These are phyloP conservation scores for Stenurella melanura DNA, from an alignment of 2,888 invertebrate species.

Conservation along the genomic window DNA sequence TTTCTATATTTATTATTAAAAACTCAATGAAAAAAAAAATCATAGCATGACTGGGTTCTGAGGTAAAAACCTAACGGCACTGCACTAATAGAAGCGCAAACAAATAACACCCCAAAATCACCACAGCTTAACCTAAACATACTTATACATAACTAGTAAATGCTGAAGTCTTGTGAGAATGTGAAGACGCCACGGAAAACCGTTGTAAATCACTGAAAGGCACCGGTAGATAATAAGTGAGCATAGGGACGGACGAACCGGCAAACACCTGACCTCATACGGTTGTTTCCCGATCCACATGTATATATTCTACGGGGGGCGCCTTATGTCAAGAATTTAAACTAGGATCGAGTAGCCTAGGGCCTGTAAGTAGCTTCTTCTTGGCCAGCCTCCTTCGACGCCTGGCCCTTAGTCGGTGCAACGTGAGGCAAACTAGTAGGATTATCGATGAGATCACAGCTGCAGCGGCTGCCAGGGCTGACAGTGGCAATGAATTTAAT, in stretches of 20 bases:
- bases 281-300: conserved; percentile 94
- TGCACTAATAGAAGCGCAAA: not conserved
- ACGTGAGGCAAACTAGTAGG: conserved; percentile 77
- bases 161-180: conserved; percentile 17
- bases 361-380: conserved; percentile 76
- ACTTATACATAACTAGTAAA: conserved; percentile 19
- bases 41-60: too few species aligned
- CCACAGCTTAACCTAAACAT: conserved; percentile 1
- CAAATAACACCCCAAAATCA: not conserved
- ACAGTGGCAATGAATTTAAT: conserved; percentile 75
- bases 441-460: conserved; percentile 77
- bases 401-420: conserved; percentile 76
- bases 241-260: conserved; percentile 71
- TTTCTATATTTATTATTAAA: too few species aligned
- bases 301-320: conserved; percentile 94
- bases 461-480: conserved; percentile 77
- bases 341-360: conserved; percentile 80
- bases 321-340: conserved; percentile 91
- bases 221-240: conserved; percentile 72
- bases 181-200: conserved; percentile 41
- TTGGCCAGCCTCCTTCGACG: conserved; percentile 74
- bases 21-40: too few species aligned
- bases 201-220: conserved; percentile 69
- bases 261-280: conserved; percentile 79
- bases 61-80: too few species aligned